Base-by-base conservation (phyloP, 2,113 vertebrate species). In the Calidris pygmaea region DNA sequence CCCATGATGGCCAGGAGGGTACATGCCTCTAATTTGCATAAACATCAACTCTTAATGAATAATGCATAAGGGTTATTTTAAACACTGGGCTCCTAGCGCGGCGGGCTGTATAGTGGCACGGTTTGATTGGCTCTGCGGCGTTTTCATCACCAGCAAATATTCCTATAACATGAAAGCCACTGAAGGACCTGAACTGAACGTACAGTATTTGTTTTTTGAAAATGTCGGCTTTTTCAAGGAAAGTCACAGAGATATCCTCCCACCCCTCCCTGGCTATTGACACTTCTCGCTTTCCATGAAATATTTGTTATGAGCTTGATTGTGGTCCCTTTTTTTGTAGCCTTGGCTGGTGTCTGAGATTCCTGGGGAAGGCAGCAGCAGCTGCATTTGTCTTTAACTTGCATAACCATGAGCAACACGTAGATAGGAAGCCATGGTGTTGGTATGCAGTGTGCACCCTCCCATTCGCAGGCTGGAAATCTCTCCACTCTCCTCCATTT, bases 41-140 rank as follows among this genome's bases (percentile, higher is more conserved):
- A 98, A 98, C 98, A 99, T 98, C 97, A 98, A 98, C 87, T 92
- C 91, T 71, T 89, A 95, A 98, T 99, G 98, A 99, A 99, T 99
- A 98, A 99, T 99, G 98, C 98, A 99, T 99, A 95, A 98, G 98
- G 80, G 87, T 96, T 98, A 97, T 98, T 98, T 98, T 98, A 98
- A 98, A 98, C 96, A 97, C 96, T 63, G 92, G 90, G 89, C 75
- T 97, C 93, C 83, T 93, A 87, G 90, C 41, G 34, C 35, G 52
- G 94, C 86, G 90, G 87, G 72, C 95, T 97, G 92, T 95, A 75
- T 95, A 90, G 89, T 94, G 95, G 75, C 6, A 39, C 5, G 14
- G 89, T 95, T 97, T 98, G 97, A 98, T 98, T 98, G 98, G 97
- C 85, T 98, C 95, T 88, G 78, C 18, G 7, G 88, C 62, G 16